Evolutionary conservation across 2,888 invertebrate genomes (phyloP).

Genomic region (Octodonta nipae): DNA sequence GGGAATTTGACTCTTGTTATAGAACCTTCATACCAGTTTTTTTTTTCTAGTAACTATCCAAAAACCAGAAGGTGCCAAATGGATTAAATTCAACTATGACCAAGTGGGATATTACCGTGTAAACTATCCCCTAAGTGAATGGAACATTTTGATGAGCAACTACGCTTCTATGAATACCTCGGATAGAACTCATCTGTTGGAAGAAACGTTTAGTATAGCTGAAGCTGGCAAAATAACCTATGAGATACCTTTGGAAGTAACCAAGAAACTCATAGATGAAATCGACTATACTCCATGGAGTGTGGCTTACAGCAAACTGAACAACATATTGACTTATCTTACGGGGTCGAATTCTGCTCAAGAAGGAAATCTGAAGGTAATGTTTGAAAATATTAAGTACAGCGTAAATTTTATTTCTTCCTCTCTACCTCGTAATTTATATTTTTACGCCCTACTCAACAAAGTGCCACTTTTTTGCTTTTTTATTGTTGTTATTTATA

Average conservation of each 20-base stretch:
- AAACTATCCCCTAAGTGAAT: constrained; percentile 59
- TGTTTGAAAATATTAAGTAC: no score
- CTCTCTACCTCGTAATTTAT: no score
- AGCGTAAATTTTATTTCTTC: no score
- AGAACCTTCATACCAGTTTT: no score
- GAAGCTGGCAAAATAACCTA: constrained; percentile 55
- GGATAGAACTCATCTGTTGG: constrained; percentile 67
- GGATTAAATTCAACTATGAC: constrained; percentile 75
- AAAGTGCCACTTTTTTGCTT: no score
- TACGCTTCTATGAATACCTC: constrained; percentile 43
- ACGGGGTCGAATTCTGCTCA: constrained; percentile 37
- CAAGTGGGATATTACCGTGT: constrained; percentile 83
- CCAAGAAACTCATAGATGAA: constrained; percentile 54
- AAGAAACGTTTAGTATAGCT: constrained; percentile 73
- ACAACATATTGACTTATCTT: constrained; percentile 40
- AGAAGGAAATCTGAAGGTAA: constrained; percentile 41
- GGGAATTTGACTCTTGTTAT: no score
- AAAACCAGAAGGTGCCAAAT: constrained; percentile 38
- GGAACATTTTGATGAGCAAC: constrained; percentile 42
- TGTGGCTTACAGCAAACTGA: constrained; percentile 43
- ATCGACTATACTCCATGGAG: constrained; percentile 63
- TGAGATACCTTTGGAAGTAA: constrained; percentile 53
- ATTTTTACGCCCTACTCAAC: no score
- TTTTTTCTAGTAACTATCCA: constrained; percentile 42
- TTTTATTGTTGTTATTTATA: no score